Conservation (phyloP, 1,140 invertebrate genomes). For the Mamestra configurata region DNA sequence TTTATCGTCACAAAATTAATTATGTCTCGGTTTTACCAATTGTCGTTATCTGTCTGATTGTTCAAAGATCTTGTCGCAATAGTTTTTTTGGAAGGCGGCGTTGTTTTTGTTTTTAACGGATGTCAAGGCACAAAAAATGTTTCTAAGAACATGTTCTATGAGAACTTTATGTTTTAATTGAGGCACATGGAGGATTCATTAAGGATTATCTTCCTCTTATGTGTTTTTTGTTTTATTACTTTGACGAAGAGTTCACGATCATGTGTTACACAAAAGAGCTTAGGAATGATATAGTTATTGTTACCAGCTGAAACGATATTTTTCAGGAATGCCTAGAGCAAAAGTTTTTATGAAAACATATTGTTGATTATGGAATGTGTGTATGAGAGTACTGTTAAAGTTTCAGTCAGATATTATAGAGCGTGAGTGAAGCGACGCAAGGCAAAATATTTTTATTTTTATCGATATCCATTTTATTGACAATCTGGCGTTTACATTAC, state of each 20-base stretch:
- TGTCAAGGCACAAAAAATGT: conserved; percentile 28
- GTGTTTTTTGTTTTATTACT: neutral
- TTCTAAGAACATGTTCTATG: conserved; percentile 12
- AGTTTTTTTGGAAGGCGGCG: conserved; percentile 10
- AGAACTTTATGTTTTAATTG: conserved; percentile 25
- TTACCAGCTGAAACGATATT: too few species aligned
- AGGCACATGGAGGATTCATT: conserved; percentile 28
- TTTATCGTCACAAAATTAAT: conserved; percentile 14
- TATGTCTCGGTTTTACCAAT: conserved; percentile 39
- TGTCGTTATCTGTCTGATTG: conserved; percentile 37
- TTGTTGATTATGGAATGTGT: too few species aligned
- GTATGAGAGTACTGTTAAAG: too few species aligned
- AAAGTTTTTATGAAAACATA: too few species aligned
- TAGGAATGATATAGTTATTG: neutral
- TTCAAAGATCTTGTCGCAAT: conserved; percentile 28
- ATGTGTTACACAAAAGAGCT: neutral
- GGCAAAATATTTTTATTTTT: conserved; percentile 42
- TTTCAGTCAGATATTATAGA: too few species aligned
- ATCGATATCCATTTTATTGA: conserved; percentile 47
- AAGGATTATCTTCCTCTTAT: neutral
- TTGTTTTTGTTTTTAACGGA: conserved; percentile 22
- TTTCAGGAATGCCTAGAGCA: too few species aligned
- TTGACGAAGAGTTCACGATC: neutral
- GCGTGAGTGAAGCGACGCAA: neutral
- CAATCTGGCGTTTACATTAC: conserved; percentile 22